Conservation (phyloP, 2,888 invertebrate genomes). For the Amphimallon solstitiale region DNA sequence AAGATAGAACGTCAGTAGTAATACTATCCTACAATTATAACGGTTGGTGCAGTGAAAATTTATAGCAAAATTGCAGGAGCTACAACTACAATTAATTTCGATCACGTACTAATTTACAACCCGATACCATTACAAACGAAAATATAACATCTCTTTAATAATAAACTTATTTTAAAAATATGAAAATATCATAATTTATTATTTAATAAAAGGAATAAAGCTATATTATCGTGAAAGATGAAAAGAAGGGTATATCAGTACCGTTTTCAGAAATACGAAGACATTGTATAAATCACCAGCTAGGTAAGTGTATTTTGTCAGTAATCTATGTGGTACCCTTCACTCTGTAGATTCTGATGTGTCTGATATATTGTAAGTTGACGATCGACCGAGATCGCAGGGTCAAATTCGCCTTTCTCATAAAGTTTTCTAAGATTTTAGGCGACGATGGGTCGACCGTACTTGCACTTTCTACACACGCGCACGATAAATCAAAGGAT, state of each 20-base stretch:
- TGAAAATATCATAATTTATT: no score
- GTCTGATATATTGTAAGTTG: conserved; percentile 19
- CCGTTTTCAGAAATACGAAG: neutral
- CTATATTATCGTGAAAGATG: no score
- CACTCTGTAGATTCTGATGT: conserved; percentile 15
- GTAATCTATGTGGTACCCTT: conserved; percentile 24
- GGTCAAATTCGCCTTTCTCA: neutral
- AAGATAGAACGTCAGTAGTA: no score
- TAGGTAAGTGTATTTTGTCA: conserved; percentile 17
- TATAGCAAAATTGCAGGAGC: no score
- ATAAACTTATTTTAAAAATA: no score
- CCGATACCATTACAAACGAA: no score
- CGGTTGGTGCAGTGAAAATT: no score
- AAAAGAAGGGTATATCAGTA: neutral
- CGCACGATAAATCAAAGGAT: conserved; percentile 26
- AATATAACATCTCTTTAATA: no score
- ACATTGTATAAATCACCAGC: conserved; percentile 7
- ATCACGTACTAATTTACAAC: no score
- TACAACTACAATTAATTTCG: no score
- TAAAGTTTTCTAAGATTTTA: neutral
- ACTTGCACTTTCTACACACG: conserved; percentile 22
- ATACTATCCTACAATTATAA: no score
- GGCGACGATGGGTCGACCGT: neutral
- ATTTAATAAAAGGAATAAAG: neutral
- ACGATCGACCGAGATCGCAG: no score